Evolutionary conservation across 2,113 vertebrate species (phyloP).

Genomic region (Cygnus buccinator): DNA sequence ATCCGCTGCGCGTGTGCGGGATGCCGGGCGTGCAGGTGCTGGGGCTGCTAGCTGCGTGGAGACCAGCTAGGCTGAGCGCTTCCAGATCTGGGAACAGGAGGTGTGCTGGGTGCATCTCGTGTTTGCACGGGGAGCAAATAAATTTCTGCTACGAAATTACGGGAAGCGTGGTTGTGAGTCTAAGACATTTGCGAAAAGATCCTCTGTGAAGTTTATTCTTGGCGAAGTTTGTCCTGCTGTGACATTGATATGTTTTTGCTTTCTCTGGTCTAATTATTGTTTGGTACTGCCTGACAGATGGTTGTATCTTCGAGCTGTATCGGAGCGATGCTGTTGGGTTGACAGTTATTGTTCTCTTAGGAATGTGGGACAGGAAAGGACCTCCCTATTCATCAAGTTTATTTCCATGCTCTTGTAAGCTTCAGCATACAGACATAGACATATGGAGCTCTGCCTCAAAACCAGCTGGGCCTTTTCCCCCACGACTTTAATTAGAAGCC

Average conservation of each 20-base stretch:
- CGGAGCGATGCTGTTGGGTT: conserved; percentile 30
- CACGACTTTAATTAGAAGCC: not conserved
- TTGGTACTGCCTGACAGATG: conserved; percentile 7
- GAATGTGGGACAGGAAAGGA: not conserved
- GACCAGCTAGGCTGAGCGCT: not conserved
- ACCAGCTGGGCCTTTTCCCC: conserved; percentile 14
- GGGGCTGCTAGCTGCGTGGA: not conserved
- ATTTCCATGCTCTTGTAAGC: conserved; percentile 41
- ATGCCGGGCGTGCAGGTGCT: not conserved
- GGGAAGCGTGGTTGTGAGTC: not conserved
- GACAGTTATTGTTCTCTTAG: conserved; percentile 41
- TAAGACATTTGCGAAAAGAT: not conserved
- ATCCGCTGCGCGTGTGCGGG: not conserved
- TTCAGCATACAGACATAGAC: not conserved
- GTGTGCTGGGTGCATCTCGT: not conserved
- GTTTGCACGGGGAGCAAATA: not conserved
- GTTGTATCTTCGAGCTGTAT: not conserved
- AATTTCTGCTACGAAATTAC: not conserved
- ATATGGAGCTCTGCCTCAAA: not conserved
- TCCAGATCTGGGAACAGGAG: not conserved
- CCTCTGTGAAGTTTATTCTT: not conserved
- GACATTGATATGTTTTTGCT: not conserved
- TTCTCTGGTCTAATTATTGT: conserved; percentile 5
- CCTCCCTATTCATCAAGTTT: conserved; percentile 45
- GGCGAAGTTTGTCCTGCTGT: not conserved